Evolutionary conservation across 2,888 invertebrate genomes (phyloP).

Genomic region (Daptonema setosum): DNA sequence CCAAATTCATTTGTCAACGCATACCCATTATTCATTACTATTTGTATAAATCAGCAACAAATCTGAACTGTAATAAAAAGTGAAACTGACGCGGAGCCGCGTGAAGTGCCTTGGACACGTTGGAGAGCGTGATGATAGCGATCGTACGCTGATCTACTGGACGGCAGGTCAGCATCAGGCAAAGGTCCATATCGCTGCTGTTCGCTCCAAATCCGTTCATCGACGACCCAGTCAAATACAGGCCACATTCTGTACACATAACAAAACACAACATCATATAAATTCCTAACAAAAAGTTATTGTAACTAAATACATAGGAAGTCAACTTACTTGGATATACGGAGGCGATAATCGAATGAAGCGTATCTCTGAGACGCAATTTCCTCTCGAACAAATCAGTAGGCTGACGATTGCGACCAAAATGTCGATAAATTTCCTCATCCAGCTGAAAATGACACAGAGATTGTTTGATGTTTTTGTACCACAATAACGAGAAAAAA

Average conservation of each 20-base stretch:
- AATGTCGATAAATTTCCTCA: neutral
- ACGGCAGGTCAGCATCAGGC: slow-evolving; percentile 48
- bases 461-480: too few species aligned
- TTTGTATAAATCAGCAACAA: too few species aligned
- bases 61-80: too few species aligned
- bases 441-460: neutral
- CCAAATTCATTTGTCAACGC: too few species aligned
- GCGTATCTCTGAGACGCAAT: neutral
- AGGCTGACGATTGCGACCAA: neutral
- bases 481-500: too few species aligned
- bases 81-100: neutral
- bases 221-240: slow-evolving; percentile 88
- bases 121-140: neutral
- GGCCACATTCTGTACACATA: slow-evolving; percentile 18
- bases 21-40: too few species aligned
- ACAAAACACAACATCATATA: neutral
- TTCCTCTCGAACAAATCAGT: neutral
- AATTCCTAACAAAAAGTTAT: neutral
- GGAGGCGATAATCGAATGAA: neutral
- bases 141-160: neutral
- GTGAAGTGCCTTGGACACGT: neutral
- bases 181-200: slow-evolving; percentile 84
- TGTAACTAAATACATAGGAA: neutral
- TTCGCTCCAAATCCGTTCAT: slow-evolving; percentile 84
- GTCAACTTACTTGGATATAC: neutral